These are phyloP conservation scores for Herminia tarsipennalis DNA, from an alignment of 2,888 invertebrate species.

Conservation along the genomic window DNA sequence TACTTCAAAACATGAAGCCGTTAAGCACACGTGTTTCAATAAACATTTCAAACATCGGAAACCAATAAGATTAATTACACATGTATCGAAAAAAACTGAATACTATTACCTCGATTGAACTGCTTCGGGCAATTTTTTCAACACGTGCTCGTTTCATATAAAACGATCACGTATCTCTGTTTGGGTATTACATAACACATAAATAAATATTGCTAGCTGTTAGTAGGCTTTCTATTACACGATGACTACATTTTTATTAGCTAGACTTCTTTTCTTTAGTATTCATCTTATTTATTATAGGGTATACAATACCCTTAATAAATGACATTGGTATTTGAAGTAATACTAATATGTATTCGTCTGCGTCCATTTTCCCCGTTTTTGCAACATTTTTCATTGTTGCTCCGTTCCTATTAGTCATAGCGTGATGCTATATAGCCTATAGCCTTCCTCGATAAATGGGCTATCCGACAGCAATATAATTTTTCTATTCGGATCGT, in stretches of 20 bases:
- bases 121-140: slow-evolving; percentile 3
- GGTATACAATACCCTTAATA: background rate
- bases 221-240: slow-evolving; percentile 19
- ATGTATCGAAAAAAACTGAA: background rate
- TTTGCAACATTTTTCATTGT: no score
- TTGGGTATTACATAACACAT: slow-evolving; percentile 19
- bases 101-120: slow-evolving; percentile 3
- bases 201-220: slow-evolving; percentile 31
- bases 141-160: slow-evolving; percentile 15
- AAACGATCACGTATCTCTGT: slow-evolving; percentile 30
- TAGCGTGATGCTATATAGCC: background rate
- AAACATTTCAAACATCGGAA: slow-evolving; percentile 1
- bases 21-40: background rate
- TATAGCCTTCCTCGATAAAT: background rate
- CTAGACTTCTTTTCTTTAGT: background rate
- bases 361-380: background rate
- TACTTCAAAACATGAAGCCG: background rate
- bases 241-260: background rate
- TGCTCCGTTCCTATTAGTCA: background rate
- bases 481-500: no score
- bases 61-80: slow-evolving; percentile 9
- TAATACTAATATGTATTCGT: background rate
- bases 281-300: background rate
- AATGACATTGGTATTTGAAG: background rate
- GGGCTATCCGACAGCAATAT: no score